Percentiles rank a stretch among this genome's conserved stretches.
phyloP scores from a whole-genome alignment of 2,888 invertebrate species.

The Latheticus oryzae region DNA sequence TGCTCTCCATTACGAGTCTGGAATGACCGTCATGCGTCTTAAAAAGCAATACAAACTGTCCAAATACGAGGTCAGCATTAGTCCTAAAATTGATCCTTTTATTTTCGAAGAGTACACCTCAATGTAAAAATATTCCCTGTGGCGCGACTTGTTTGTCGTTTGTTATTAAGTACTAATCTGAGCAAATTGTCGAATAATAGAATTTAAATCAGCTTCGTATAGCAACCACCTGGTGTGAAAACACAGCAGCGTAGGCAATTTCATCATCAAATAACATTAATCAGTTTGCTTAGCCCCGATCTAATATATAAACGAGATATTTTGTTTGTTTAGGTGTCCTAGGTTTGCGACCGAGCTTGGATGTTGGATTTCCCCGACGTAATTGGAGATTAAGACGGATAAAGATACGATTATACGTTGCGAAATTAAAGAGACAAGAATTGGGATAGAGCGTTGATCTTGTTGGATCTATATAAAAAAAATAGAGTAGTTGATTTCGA shows the following conservation, averaged over 20 bases:
- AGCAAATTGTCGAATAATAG: slow-evolving; percentile 37
- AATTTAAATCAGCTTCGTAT: slow-evolving; percentile 37
- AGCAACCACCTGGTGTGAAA: slow-evolving; percentile 38
- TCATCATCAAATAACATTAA: slow-evolving; percentile 60
- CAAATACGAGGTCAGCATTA: slow-evolving; percentile 52
- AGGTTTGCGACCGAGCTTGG: slow-evolving; percentile 20
- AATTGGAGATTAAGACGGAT: slow-evolving; percentile 58
- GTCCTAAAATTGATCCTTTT: no score
- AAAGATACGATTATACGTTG: slow-evolving; percentile 56
- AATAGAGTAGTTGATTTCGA: no score
- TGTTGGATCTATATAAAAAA: slow-evolving; percentile 3
- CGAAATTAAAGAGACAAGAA: slow-evolving; percentile 41
- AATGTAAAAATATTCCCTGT: no score
- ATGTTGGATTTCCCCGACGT: slow-evolving; percentile 54
- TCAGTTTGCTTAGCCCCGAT: slow-evolving; percentile 58
- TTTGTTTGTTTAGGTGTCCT: slow-evolving; percentile 44
- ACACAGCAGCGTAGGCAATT: slow-evolving; percentile 52
- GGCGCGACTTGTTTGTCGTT: no score
- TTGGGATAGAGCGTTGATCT: not conserved
- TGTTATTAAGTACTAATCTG: slow-evolving; percentile 17
- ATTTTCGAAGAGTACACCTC: no score
- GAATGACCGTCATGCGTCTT: slow-evolving; percentile 54
- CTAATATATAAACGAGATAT: slow-evolving; percentile 50
- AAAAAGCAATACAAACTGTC: slow-evolving; percentile 53
- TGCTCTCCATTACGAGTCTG: slow-evolving; percentile 40